Base-by-base conservation (phyloP, 1,140 invertebrate species). In the Lethocerus indicus region DNA sequence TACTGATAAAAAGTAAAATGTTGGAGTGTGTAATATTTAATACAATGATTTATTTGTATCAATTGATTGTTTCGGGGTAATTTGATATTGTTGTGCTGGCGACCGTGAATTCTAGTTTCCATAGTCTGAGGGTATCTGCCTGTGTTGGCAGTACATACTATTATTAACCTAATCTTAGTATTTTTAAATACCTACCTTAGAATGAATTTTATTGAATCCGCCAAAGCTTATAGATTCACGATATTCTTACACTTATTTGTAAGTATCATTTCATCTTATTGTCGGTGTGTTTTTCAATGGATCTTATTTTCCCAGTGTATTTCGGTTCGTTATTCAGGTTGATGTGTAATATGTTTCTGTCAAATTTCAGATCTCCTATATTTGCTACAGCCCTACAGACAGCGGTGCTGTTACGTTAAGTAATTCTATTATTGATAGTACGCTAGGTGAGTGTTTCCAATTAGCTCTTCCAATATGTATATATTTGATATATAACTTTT, bases 331-430 rank as follows among this genome's bases (percentile, higher is more conserved):
- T 29, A 20, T 36, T 42, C 9, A 18, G 7, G 47, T 42, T 39
- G 20, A 7, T 4, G 20, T 21, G 21, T 39, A 9, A 13, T 20
- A 25, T 37, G 14, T 21, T 24, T 26, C n/a, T 39, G 2, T 7
- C 24, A 37, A 26, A 13, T 49, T 44, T 6, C 37, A 53, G 51
- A 23, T 53, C 25, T 53, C 51, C 13, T 52, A 40, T 27, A 16
- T 52, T 29, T 49, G 47, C 32, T 53, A 40, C 35, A 53, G 49
- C 42, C 47, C 47, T n/a, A 48, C 40, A 23, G 20, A 48, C 24
- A 37, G 51, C 24, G 51, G 45, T 36, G 51, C 51, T 24, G 51
- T 53, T 14, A 44, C 51, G 1, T 27, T 53, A 14, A 53, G 39
- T 25, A 40, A 49, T 21, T 47, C 51, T 32, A 53, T 21, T 12